These are phyloP conservation scores for Suillia variegata DNA, from an alignment of 2,888 invertebrate species.

Conservation along the genomic window DNA sequence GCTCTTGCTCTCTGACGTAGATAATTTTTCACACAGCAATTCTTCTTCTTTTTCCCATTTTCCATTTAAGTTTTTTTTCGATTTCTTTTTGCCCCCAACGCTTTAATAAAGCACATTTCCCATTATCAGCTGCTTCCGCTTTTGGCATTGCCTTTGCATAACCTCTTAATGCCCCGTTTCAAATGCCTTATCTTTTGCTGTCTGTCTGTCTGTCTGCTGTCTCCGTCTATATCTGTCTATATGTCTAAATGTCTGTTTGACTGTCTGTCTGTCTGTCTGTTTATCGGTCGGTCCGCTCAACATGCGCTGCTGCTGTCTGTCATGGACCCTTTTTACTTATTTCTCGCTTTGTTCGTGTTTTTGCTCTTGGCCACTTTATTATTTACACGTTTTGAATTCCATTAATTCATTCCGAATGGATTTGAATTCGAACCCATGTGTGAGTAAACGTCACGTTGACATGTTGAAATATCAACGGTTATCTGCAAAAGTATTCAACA, in stretches of 20 bases:
- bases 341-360: background rate
- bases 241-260: too few relatives aligned
- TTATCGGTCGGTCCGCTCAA: too few relatives aligned
- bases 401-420: background rate
- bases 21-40: background rate
- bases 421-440: conserved; percentile 2
- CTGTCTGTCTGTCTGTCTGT: too few relatives aligned
- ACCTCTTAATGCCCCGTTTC: background rate
- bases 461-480: background rate
- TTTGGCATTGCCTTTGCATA: background rate
- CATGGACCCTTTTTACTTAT: background rate
- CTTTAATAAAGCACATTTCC: background rate
- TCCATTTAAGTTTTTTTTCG: background rate
- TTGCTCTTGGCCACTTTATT: background rate
- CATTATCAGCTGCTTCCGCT: background rate
- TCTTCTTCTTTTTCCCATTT: background rate
- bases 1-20: background rate
- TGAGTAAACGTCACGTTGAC: too few relatives aligned
- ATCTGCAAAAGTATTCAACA: too few relatives aligned
- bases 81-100: background rate
- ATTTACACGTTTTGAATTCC: background rate
- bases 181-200: background rate
- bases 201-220: background rate
- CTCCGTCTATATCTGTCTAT: too few relatives aligned
- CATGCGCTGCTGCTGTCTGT: too few relatives aligned